A percentile compares a stretch with the other conserved stretches of the same genome.
These are phyloP conservation scores for Tyrannus savana DNA, from an alignment of 2,113 vertebrate genomes.

Conservation along the genomic window DNA sequence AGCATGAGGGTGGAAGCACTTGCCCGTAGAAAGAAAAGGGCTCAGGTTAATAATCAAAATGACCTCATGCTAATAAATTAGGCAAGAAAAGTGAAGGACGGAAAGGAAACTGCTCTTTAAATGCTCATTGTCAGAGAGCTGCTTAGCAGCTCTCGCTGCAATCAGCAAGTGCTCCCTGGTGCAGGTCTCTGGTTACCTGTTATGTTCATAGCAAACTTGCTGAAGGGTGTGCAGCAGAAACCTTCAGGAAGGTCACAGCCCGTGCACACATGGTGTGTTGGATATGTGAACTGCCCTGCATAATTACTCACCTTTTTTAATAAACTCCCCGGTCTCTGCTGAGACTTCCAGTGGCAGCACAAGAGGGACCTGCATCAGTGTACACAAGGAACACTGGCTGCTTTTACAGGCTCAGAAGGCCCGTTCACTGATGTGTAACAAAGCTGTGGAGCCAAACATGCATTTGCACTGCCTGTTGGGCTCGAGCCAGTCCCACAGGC, in stretches of 20 bases:
- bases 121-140: constrained; percentile 12
- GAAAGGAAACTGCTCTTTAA: constrained; percentile 40
- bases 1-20: neutral
- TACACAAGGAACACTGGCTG: neutral
- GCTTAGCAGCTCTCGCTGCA: neutral
- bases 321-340: neutral
- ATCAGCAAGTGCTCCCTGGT: neutral
- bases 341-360: constrained; percentile 18
- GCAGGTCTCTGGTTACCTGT: constrained; percentile 28
- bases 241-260: constrained; percentile 6
- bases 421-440: neutral
- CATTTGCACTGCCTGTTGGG: neutral
- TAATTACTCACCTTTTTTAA: constrained; percentile 63
- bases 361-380: neutral
- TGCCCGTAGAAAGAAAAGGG: constrained; percentile 22
- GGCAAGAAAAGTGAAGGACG: neutral
- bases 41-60: constrained; percentile 48
- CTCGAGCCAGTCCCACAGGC: neutral
- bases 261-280: neutral
- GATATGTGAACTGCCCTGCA: neutral
- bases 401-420: constrained; percentile 16
- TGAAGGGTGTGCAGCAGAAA: constrained; percentile 19
- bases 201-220: neutral
- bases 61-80: constrained; percentile 48
- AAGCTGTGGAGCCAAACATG: neutral